phyloP scores from a whole-genome alignment of 2,888 invertebrate genomes.

The Loripinus fragilis region DNA sequence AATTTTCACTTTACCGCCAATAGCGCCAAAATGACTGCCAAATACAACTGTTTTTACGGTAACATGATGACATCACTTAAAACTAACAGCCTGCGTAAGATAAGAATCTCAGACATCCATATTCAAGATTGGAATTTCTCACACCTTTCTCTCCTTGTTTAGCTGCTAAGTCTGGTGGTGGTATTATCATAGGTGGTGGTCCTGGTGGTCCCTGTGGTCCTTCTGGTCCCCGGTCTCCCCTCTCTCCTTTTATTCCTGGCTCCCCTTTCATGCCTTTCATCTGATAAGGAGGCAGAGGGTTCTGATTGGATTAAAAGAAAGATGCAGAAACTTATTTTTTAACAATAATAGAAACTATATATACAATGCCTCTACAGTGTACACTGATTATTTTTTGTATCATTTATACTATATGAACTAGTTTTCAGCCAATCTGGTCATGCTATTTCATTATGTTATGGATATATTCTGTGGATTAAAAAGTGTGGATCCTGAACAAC shows the following conservation, averaged over 20 bases:
- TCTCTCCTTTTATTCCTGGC: conserved; percentile 55
- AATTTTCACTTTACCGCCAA: too few species aligned
- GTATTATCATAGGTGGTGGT: conserved; percentile 40
- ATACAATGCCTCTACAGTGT: too few species aligned
- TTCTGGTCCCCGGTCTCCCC: conserved; percentile 46
- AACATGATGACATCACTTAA: neutral
- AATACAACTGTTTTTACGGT: neutral
- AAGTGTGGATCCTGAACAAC: too few species aligned
- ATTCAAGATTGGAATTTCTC: neutral
- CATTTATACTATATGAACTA: too few species aligned
- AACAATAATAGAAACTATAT: too few species aligned
- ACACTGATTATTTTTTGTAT: too few species aligned
- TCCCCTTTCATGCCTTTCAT: conserved; percentile 33
- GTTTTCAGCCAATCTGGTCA: too few species aligned
- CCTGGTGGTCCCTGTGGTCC: conserved; percentile 53
- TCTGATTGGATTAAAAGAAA: neutral
- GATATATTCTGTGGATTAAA: too few species aligned
- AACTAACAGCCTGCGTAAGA: neutral
- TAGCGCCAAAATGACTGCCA: too few species aligned
- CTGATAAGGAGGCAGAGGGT: neutral
- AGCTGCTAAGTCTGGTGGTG: conserved; percentile 31
- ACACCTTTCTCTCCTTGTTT: conserved; percentile 25
- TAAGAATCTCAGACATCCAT: neutral
- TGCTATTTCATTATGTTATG: too few species aligned
- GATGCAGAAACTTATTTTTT: too few species aligned